These are phyloP conservation scores for Mystacides longicornis DNA, from an alignment of 2,888 invertebrate species.

Conservation along the genomic window DNA sequence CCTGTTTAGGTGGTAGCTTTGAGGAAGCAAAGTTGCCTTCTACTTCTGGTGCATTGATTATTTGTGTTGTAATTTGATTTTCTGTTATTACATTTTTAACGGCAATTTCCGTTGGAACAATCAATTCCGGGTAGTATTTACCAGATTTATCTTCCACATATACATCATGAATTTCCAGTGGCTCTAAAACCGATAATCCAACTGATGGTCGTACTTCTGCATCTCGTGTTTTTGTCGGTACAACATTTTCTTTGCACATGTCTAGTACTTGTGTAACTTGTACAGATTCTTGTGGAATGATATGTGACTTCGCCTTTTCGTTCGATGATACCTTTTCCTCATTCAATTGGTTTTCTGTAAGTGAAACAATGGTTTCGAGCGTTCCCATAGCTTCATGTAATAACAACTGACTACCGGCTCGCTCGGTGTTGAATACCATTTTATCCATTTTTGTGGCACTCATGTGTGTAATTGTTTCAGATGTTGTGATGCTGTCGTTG, in stretches of 20 bases:
- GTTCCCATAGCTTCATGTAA: conserved; percentile 60
- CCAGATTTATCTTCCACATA: conserved; percentile 64
- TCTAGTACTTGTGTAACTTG: conserved; percentile 58
- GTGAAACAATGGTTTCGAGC: conserved; percentile 52
- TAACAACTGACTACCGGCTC: conserved; percentile 50
- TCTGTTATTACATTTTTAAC: conserved; percentile 57
- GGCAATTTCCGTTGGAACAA: conserved; percentile 73
- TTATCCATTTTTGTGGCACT: conserved; percentile 33
- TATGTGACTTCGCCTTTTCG: conserved; percentile 35
- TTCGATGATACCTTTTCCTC: conserved; percentile 48
- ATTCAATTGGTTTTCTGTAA: conserved; percentile 52
- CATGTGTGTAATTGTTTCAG: conserved; percentile 37
- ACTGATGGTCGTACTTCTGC: conserved; percentile 50
- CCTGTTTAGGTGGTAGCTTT: conserved; percentile 53
- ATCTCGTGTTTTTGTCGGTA: conserved; percentile 42
- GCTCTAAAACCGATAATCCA: conserved; percentile 55
- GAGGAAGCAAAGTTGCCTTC: conserved; percentile 56
- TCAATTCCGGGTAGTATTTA: conserved; percentile 70
- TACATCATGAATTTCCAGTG: conserved; percentile 60
- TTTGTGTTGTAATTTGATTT: conserved; percentile 57
- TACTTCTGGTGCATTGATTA: conserved; percentile 59
- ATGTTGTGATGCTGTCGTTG: conserved; percentile 42
- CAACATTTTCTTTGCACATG: conserved; percentile 51
- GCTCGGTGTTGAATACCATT: conserved; percentile 36
- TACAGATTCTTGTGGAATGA: conserved; percentile 56